Base-by-base conservation (phyloP, 1,140 invertebrate genomes). In the Scaptomyza graminum region DNA sequence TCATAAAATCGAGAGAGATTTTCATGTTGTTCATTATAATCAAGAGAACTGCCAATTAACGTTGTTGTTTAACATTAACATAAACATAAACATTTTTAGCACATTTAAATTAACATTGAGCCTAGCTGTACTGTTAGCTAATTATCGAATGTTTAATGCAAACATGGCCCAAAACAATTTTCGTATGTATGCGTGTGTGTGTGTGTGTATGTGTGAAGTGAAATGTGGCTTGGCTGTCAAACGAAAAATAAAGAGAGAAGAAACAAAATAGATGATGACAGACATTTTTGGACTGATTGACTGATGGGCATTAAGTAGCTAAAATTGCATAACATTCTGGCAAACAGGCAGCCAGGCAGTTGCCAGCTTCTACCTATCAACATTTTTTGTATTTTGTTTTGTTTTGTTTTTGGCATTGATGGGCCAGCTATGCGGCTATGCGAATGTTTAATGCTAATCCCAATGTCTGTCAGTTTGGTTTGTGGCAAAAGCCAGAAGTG, bases 221-320 rank as follows among this genome's bases (percentile, higher is more conserved):
- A 44, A 56, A 25, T 44, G n/a, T 28, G 39, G n/a, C 25, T 55
- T 22, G 52, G 54, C 41, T 41, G 54, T 57, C 39, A 28, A 22
- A 22, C 18, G 18, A 22, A 22, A 22, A 22, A 22, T n/a, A 22
- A 8, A 31, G 28, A 5, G 28, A 31, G 34, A 9, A 22, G 49
- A 18, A 39, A 74, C 59, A 34, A 83, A 72, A 69, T 81, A 78
- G 18, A 22, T 63, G 82, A 75, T 76, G 78, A 81, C 74, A 85
- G 77, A 85, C 81, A 87, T 80, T 75, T 63, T 75, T 63, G 50
- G 70, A 50, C 66, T 78, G 82, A 85, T 85, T 85, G 82, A 85
- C 82, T 85, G 82, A 85, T 87, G 82, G 78, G 67, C 82, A 69
- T 79, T 87, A 87, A 85, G 82, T 85, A 85, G 85, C 82, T 85